Percentiles rank a stretch among this genome's conserved stretches.
phyloP scores from a whole-genome alignment of 2,888 invertebrate genomes.

The Punctoribates punctum region DNA sequence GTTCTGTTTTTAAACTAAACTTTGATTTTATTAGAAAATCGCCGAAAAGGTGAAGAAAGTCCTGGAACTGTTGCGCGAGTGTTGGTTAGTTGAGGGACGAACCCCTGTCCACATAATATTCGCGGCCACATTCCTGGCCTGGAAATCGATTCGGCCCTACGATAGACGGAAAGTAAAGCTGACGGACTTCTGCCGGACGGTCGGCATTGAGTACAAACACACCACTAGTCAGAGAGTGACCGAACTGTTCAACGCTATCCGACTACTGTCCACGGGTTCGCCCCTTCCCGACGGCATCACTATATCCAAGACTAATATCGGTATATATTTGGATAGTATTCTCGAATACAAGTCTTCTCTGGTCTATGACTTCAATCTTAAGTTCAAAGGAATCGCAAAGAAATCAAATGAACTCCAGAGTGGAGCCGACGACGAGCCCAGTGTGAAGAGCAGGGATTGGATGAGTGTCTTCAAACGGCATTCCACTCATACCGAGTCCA shows the following conservation, averaged over 20 bases:
- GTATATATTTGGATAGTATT: not conserved
- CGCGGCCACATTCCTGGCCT: not conserved
- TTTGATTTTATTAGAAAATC: not conserved
- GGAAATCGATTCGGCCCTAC: not conserved
- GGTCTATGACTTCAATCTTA: not conserved
- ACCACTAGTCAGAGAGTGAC: not conserved
- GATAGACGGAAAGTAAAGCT: not conserved
- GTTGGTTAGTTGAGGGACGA: slow-evolving; percentile 19
- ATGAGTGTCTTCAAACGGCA: not conserved
- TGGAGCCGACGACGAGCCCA: not conserved
- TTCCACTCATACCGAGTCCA: not conserved
- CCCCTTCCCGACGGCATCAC: not conserved
- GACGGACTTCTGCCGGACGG: not conserved
- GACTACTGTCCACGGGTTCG: not conserved
- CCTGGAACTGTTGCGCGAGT: not conserved
- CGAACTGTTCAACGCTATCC: not conserved
- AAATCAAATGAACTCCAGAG: not conserved
- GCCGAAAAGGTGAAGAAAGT: not conserved
- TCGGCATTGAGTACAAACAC: not conserved
- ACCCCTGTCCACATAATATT: not conserved
- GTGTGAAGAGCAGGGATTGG: not conserved
- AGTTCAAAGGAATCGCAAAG: not conserved
- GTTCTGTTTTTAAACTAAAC: not conserved
- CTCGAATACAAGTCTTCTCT: not conserved
- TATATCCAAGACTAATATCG: not conserved